phyloP scores from a whole-genome alignment of 1,140 invertebrate genomes.

The Rhopalosiphum maidis region DNA sequence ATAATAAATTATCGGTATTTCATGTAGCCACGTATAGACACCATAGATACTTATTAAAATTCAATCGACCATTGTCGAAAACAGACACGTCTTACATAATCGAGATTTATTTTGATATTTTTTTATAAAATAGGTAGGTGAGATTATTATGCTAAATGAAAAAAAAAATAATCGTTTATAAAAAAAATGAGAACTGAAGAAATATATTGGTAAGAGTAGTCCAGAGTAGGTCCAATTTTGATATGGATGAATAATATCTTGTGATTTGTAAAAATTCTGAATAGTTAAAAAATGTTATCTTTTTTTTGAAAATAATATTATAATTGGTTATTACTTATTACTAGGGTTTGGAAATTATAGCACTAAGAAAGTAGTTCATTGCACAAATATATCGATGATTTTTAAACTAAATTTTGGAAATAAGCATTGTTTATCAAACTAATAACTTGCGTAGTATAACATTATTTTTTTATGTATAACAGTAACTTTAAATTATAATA shows the following conservation, averaged over 20 bases:
- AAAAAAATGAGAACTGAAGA: not conserved
- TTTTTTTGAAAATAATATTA: not conserved
- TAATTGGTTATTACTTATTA: not conserved
- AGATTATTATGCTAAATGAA: not conserved
- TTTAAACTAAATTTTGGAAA: too few relatives aligned
- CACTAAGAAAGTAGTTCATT: too few relatives aligned
- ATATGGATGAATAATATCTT: not conserved
- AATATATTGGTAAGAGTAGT: not conserved
- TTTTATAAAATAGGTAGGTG: not conserved
- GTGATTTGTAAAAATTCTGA: not conserved
- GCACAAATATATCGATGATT: too few relatives aligned
- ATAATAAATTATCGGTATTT: not conserved
- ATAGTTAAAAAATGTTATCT: not conserved
- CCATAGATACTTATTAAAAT: not conserved
- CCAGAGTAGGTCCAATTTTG: too few relatives aligned
- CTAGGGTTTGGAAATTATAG: too few relatives aligned
- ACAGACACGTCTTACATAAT: not conserved
- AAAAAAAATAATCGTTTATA: not conserved
- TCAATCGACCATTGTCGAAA: not conserved
- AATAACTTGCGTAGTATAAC: too few relatives aligned
- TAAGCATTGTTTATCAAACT: too few relatives aligned
- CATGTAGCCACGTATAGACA: not conserved
- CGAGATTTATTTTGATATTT: not conserved
- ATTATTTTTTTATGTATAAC: too few relatives aligned
- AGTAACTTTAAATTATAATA: too few relatives aligned